A percentile compares a stretch with the other conserved stretches of the same genome.
Conservation (phyloP, 2,113 vertebrate genomes). For the Panthera uncia region DNA sequence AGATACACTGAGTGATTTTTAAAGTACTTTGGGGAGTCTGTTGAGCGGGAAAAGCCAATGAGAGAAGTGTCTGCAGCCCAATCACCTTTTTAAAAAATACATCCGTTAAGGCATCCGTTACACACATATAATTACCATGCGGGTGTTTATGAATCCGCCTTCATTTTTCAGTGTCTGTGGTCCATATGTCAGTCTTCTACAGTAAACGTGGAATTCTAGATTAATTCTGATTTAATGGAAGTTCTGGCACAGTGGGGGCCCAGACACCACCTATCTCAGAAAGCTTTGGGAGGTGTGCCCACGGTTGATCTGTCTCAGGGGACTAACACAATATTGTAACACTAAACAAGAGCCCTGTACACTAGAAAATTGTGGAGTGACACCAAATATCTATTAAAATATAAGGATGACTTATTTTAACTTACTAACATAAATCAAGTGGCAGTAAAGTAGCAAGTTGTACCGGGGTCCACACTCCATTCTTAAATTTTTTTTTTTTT, state of each 20-base stretch:
- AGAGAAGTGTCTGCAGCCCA: background rate
- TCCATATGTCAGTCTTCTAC: background rate
- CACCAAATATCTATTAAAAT: background rate
- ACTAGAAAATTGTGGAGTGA: background rate
- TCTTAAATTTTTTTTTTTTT: background rate
- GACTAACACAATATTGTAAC: background rate
- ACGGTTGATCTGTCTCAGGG: background rate
- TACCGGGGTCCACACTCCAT: background rate
- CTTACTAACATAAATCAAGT: background rate
- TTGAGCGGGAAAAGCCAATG: background rate
- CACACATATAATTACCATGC: too few relatives aligned
- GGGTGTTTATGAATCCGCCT: rapidly evolving
- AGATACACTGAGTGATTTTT: background rate
- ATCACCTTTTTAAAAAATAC: background rate
- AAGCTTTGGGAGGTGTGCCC: rapidly evolving
- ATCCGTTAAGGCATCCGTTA: rapidly evolving
- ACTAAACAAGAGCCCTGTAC: background rate
- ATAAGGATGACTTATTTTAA: background rate
- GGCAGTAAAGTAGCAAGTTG: background rate
- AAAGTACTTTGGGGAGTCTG: background rate
- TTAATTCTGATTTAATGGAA: background rate
- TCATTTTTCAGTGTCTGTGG: background rate
- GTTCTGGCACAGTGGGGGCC: background rate
- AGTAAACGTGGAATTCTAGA: background rate
- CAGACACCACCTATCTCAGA: background rate